Evolutionary conservation across 2,113 vertebrate genomes (phyloP), one percentile per base, ranked within the genome.

Genomic region (Chrysochloris asiatica): DNA sequence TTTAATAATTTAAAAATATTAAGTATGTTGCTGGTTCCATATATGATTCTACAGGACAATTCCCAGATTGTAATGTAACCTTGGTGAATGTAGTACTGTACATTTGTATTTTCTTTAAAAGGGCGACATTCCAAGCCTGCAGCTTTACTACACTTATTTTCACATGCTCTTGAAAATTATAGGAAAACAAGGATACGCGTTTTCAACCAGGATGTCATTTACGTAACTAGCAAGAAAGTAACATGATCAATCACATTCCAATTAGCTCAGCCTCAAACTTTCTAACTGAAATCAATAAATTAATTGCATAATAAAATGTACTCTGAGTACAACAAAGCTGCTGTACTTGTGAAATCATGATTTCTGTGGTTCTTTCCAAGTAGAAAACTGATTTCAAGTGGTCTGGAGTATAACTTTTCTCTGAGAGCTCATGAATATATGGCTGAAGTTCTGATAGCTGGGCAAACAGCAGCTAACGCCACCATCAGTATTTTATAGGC

Each of bases 1-100:
- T n/a, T n/a, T n/a, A n/a, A n/a, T n/a, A n/a, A 48, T 16, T 94
- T 72, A 41, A 79, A 45, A 88, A 79, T 47, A 91, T 41, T 48
- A 69, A 63, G 41, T 36, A 65, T 38, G 52, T 81, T 85, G n/a
- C 36, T 65, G 38, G 54, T 30, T 19, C 47, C 19, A 1, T 67
- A 26, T 24, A 59, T 73, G 78, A 77, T 36, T 48, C 41, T 84
- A 33, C 7, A 50, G 41, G 12, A n/a, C 3, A 36, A 86, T 45
- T 24, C 12, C 24, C 22, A 50, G 30, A 82, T n/a, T n/a, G n/a
- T n/a, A n/a, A n/a, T n/a, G n/a, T n/a, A n/a, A n/a, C n/a, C n/a
- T n/a, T n/a, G n/a, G n/a, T n/a, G n/a, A n/a, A n/a, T n/a, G n/a
- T n/a, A n/a, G n/a, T n/a, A n/a, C n/a, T n/a, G n/a, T n/a, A n/a